Evolutionary conservation across 2,797 vertebrate species (phyloP).

Genomic region (Pseudochromis fuscus): DNA sequence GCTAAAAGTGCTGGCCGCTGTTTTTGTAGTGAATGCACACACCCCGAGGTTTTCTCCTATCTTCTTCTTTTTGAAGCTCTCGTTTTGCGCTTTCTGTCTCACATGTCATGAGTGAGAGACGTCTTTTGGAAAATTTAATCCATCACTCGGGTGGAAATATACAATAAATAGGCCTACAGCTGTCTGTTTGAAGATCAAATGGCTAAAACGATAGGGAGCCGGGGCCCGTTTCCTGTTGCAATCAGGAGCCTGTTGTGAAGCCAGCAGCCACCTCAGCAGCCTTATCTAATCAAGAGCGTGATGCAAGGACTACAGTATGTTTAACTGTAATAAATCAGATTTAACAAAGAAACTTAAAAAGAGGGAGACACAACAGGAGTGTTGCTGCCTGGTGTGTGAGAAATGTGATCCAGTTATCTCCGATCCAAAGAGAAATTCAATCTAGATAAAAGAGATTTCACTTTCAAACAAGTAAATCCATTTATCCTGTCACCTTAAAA

Average conservation of each 20-base stretch:
- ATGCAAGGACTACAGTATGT: conserved; percentile 19
- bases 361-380: conserved; percentile 10
- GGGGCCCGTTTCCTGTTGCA: conserved; percentile 46
- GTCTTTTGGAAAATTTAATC: conserved; percentile 60
- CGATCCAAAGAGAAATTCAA: conserved; percentile 24
- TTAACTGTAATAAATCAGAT: conserved; percentile 44
- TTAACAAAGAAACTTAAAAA: conserved; percentile 39
- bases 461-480: conserved; percentile 21
- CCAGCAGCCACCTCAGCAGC: conserved; percentile 50
- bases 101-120: conserved; percentile 42
- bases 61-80: conserved; percentile 18
- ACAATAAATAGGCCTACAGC: conserved; percentile 60
- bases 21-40: conserved; percentile 47
- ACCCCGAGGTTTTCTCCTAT: conserved; percentile 45
- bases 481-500: not conserved
- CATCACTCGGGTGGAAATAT: conserved; percentile 41
- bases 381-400: not conserved
- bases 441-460: conserved; percentile 20
- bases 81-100: conserved; percentile 47
- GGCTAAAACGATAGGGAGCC: conserved; percentile 36
- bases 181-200: conserved; percentile 69
- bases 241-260: conserved; percentile 55
- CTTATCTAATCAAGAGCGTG: conserved; percentile 51
- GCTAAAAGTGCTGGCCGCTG: conserved; percentile 39
- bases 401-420: conserved; percentile 12